Conservation (phyloP, 2,113 vertebrate species). For the Colius striatus region DNA sequence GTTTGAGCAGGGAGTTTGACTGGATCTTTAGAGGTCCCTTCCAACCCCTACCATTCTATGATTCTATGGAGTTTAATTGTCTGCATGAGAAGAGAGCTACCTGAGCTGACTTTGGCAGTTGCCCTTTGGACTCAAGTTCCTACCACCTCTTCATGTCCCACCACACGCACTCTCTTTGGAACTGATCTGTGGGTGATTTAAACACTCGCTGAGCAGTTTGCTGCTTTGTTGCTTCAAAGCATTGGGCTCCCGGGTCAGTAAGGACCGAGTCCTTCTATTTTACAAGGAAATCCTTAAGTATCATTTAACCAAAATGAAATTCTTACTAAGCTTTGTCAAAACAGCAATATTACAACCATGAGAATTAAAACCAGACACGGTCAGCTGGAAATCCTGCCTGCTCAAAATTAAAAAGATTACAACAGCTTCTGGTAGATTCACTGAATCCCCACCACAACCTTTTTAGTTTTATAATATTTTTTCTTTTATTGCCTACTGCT, state of each 20-base stretch:
- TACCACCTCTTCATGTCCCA: neutral
- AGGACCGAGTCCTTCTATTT: neutral
- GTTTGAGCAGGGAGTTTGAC: too few species aligned
- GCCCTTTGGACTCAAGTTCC: neutral
- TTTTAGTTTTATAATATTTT: neutral
- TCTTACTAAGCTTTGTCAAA: neutral
- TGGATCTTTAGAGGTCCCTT: too few species aligned
- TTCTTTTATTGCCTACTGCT: neutral
- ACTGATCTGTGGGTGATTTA: fast-evolving
- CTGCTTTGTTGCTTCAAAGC: neutral
- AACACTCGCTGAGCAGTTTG: neutral
- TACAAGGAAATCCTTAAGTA: neutral
- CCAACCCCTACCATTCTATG: too few species aligned
- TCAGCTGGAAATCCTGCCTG: neutral
- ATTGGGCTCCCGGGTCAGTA: neutral
- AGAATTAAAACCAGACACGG: neutral
- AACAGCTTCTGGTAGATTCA: neutral
- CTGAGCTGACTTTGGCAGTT: neutral
- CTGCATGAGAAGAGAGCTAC: neutral
- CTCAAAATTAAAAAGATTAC: neutral
- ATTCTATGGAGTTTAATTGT: neutral
- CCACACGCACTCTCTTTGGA: neutral
- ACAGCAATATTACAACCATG: neutral
- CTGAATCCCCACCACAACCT: neutral
- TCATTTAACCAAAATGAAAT: neutral